phyloP scores from a whole-genome alignment of 2,888 invertebrate genomes.

The Dicycla oo region DNA sequence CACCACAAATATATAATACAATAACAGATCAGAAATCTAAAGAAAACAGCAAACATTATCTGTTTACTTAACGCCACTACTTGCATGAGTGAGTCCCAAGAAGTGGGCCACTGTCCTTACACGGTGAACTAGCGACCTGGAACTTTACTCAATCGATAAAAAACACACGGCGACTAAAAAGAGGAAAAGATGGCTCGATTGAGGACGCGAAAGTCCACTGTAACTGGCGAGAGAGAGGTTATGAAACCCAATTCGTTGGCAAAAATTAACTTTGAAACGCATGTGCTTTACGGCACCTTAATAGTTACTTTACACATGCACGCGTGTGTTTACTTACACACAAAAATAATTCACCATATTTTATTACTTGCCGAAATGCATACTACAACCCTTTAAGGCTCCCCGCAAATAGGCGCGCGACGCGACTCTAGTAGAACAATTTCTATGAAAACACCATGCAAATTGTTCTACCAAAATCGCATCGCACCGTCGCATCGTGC shows the following conservation, averaged over 20 bases:
- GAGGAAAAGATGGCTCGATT: conserved; percentile 1
- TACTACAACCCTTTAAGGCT: neutral
- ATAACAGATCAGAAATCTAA: conserved; percentile 16
- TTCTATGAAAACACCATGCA: too few species aligned
- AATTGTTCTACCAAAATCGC: too few species aligned
- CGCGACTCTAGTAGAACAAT: too few species aligned
- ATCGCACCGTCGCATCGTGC: too few species aligned
- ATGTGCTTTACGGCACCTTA: too few species aligned
- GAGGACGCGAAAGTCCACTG: neutral
- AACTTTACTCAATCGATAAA: conserved; percentile 16
- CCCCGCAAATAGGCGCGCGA: too few species aligned
- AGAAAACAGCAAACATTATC: conserved; percentile 16
- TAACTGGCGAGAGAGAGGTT: neutral
- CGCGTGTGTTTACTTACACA: too few species aligned
- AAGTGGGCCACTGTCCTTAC: conserved; percentile 28
- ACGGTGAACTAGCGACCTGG: conserved; percentile 36
- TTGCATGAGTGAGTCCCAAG: conserved; percentile 18
- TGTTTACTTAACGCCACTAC: neutral
- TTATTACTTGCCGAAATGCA: neutral
- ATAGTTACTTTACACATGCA: too few species aligned
- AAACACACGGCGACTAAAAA: conserved; percentile 18
- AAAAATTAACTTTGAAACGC: too few species aligned
- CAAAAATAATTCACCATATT: neutral
- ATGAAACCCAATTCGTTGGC: neutral
- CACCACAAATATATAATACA: neutral